Evolutionary conservation across 2,113 vertebrate species (phyloP).

Genomic region (Columba janthina): DNA sequence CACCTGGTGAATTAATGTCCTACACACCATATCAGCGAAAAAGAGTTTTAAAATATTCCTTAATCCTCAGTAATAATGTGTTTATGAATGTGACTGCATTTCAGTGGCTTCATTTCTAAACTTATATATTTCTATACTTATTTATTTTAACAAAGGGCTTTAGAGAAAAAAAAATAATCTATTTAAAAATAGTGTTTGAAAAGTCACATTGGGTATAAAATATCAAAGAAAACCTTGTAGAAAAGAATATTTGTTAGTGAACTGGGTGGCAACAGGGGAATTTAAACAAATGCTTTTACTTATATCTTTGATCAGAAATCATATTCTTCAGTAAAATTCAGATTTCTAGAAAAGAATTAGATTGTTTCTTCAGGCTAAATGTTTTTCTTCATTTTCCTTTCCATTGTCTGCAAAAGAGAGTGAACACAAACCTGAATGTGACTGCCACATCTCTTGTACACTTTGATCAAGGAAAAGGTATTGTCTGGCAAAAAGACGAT

Average conservation of each 20-base stretch:
- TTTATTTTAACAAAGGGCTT: not conserved
- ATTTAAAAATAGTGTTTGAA: not conserved
- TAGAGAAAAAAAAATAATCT: not conserved
- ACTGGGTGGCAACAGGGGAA: not conserved
- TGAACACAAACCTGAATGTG: constrained; percentile 72
- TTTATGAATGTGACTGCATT: not conserved
- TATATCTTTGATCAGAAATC: not conserved
- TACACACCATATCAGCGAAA: not conserved
- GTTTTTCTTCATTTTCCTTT: not conserved
- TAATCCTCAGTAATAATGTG: fast-evolving
- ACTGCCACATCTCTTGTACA: constrained; percentile 72
- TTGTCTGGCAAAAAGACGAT: constrained; percentile 76
- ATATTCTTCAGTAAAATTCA: not conserved
- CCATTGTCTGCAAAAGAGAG: not conserved
- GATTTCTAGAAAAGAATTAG: not conserved
- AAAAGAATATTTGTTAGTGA: not conserved
- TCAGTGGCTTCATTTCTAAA: not conserved
- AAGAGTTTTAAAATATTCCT: not conserved
- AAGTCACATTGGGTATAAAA: not conserved
- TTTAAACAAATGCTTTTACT: not conserved
- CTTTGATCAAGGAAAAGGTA: constrained; percentile 84
- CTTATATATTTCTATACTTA: not conserved
- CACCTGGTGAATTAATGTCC: not conserved
- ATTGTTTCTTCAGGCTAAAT: not conserved
- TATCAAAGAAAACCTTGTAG: not conserved